A percentile compares a stretch with the other conserved stretches of the same genome.
Evolutionary conservation across 2,113 vertebrate species (phyloP).

Genomic region (Manacus vitellinus): DNA sequence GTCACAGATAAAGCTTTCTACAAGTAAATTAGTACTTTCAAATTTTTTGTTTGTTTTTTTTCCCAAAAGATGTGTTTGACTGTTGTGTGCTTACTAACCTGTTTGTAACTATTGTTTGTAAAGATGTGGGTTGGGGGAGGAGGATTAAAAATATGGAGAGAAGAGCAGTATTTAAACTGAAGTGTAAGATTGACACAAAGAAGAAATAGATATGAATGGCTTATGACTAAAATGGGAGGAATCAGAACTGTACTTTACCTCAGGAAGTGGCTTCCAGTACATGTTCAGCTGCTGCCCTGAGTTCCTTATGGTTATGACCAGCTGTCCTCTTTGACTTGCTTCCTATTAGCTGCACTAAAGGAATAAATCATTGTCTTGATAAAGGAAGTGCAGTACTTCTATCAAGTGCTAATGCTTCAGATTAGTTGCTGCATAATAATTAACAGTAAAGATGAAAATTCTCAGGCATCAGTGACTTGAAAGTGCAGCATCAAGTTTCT

Average conservation of each 20-base stretch:
- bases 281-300: background rate
- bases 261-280: slow-evolving; percentile 42
- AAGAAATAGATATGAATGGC: background rate
- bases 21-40: background rate
- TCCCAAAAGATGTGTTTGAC: background rate
- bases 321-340: background rate
- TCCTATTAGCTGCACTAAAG: background rate
- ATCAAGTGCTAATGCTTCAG: background rate
- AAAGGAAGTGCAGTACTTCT: background rate
- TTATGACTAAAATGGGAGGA: slow-evolving; percentile 10
- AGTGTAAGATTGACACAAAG: background rate
- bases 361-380: background rate
- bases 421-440: slow-evolving; percentile 18
- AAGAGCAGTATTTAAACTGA: background rate
- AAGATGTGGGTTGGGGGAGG: background rate
- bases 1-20: background rate
- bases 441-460: slow-evolving; percentile 16
- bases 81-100: background rate
- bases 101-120: background rate
- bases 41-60: background rate
- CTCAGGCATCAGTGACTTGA: background rate
- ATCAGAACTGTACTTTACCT: background rate
- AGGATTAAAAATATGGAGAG: background rate
- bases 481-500: background rate
- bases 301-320: background rate